A percentile compares a stretch with the other conserved stretches of the same genome.
Conservation (phyloP, 2,113 vertebrate genomes). For the Hydrochoerus hydrochaeris region DNA sequence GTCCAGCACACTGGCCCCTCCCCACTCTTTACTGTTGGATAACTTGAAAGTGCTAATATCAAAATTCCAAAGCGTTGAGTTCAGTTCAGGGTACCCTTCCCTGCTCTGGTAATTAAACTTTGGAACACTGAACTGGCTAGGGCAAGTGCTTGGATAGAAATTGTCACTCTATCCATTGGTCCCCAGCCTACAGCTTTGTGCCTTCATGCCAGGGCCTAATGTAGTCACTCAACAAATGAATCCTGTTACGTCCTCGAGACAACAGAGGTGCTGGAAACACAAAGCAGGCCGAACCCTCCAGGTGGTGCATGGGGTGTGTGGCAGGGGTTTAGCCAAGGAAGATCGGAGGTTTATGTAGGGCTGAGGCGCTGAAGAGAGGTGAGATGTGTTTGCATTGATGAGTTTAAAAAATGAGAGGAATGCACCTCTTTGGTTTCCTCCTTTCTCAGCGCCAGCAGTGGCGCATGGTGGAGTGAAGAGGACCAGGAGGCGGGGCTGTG, state of each 20-base stretch:
- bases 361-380: background rate
- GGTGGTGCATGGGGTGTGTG: background rate
- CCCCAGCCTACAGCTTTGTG: conserved; percentile 82
- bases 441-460: background rate
- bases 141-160: conserved; percentile 74
- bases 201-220: conserved; percentile 38
- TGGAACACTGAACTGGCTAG: conserved; percentile 89
- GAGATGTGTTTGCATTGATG: background rate
- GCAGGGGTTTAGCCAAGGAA: background rate
- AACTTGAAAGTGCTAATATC: background rate
- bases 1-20: background rate
- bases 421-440: background rate
- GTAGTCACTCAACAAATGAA: background rate
- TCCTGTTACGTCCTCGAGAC: background rate
- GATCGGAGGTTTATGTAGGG: background rate
- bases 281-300: background rate
- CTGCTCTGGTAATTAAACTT: conserved; percentile 94
- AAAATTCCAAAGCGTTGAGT: conserved; percentile 95
- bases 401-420: background rate
- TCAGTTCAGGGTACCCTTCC: conserved; percentile 88
- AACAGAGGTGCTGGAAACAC: background rate
- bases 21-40: background rate
- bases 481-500: background rate
- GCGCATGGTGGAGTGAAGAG: background rate
- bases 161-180: conserved; percentile 68